Conservation (phyloP, 1,140 invertebrate species). For the Drosophila mauritiana region DNA sequence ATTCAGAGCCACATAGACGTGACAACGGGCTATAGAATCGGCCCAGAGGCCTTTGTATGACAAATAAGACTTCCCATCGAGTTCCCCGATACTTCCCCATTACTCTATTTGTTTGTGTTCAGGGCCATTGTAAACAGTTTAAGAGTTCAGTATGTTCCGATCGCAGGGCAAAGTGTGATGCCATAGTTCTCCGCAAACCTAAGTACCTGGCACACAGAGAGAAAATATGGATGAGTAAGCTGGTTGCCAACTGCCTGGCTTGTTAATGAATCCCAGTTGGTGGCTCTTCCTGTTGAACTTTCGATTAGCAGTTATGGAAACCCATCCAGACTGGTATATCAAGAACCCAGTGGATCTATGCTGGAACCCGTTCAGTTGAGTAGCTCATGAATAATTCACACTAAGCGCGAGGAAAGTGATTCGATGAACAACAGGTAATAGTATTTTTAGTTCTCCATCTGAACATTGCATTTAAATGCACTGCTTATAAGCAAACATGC, state of each 20-base stretch:
- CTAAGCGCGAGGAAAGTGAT: slow-evolving; percentile 6
- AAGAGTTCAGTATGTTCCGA: slow-evolving; percentile 48
- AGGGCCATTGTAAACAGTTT: slow-evolving; percentile 74
- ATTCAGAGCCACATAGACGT: slow-evolving; percentile 36
- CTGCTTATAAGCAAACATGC: slow-evolving; percentile 1
- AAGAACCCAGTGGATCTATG: slow-evolving; percentile 12
- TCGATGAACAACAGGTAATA: slow-evolving; percentile 9
- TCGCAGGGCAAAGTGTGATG: slow-evolving; percentile 51
- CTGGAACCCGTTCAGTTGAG: slow-evolving; percentile 8
- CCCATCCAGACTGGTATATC: slow-evolving; percentile 17
- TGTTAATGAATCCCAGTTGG: neutral
- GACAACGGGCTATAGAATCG: slow-evolving; percentile 60
- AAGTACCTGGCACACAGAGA: slow-evolving; percentile 7
- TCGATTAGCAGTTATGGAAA: slow-evolving; percentile 7
- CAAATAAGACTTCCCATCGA: slow-evolving; percentile 35
- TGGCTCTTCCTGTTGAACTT: neutral
- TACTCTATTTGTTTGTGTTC: slow-evolving; percentile 37
- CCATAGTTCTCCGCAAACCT: slow-evolving; percentile 2
- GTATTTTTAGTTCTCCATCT: neutral
- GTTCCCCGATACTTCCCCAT: slow-evolving; percentile 49
- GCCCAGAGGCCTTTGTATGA: slow-evolving; percentile 43
- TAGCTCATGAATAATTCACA: slow-evolving; percentile 24
- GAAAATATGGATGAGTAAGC: neutral
- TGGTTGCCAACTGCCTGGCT: neutral
- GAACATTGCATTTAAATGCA: slow-evolving; percentile 13